Evolutionary conservation across 2,113 vertebrate genomes (phyloP).

Genomic region (Mus spicilegus): DNA sequence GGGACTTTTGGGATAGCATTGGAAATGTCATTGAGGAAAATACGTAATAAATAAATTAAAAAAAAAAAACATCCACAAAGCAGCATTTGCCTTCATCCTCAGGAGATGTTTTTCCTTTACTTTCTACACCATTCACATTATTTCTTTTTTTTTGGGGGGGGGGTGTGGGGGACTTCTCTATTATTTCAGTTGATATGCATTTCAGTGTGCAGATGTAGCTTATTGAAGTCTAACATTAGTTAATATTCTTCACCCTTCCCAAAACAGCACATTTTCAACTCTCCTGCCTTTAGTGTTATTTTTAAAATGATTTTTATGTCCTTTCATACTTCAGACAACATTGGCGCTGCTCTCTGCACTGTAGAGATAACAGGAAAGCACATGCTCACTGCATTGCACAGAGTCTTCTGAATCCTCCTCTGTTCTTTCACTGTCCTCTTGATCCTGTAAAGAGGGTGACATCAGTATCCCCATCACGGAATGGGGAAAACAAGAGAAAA

Average conservation of each 20-base stretch:
- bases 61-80: not conserved
- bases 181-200: not conserved
- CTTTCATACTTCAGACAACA: not conserved
- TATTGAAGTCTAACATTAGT: slow-evolving; percentile 14
- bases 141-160: not conserved
- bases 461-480: not conserved
- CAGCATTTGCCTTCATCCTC: not conserved
- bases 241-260: not conserved
- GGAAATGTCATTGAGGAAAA: too few species aligned
- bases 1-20: too few species aligned
- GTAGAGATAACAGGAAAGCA: not conserved
- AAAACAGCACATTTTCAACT: not conserved
- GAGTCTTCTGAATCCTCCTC: not conserved
- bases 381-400: not conserved
- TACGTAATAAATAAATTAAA: too few species aligned
- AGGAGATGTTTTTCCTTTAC: not conserved
- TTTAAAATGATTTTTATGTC: not conserved
- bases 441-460: not conserved
- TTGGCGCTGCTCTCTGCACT: not conserved
- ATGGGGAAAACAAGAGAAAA: not conserved
- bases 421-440: not conserved
- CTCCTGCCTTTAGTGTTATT: not conserved
- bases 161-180: not conserved
- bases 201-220: not conserved
- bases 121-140: not conserved